These are phyloP conservation scores for Meta bourneti DNA, from an alignment of 2,888 invertebrate species.

Conservation along the genomic window DNA sequence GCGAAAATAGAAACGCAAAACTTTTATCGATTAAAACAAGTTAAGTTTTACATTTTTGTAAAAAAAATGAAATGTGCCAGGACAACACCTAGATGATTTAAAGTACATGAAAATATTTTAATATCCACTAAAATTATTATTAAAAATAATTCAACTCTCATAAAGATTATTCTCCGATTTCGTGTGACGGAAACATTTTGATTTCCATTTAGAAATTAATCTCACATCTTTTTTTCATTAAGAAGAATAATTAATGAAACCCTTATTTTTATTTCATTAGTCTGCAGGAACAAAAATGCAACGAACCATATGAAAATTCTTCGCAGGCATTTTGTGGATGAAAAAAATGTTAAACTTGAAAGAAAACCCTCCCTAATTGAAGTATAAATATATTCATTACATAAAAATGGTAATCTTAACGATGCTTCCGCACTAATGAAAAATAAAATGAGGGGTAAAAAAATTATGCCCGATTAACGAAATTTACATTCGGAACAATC, in stretches of 20 bases:
- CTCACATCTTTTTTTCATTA: neutral
- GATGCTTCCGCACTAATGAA: conserved; percentile 7
- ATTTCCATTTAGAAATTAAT: conserved; percentile 6
- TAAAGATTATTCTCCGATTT: neutral
- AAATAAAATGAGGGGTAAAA: conserved; percentile 2
- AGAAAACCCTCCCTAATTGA: conserved; percentile 33
- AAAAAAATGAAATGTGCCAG: too few relatives aligned
- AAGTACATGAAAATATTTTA: neutral
- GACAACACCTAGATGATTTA: too few relatives aligned
- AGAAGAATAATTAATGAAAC: conserved; percentile 13
- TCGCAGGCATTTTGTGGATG: conserved; percentile 5
- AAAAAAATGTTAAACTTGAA: conserved; percentile 7
- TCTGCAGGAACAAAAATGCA: conserved; percentile 4
- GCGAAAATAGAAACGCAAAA: too few relatives aligned
- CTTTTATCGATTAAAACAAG: too few relatives aligned
- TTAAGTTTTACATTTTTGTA: too few relatives aligned
- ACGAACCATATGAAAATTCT: conserved; percentile 4
- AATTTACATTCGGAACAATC: conserved; percentile 61
- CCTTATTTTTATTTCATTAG: conserved; percentile 28
- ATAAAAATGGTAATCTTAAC: conserved; percentile 58
- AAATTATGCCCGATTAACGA: conserved; percentile 37
- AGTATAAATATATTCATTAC: conserved; percentile 47
- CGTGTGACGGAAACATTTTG: conserved; percentile 3
- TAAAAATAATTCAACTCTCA: neutral
- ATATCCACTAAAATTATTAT: neutral